These are phyloP conservation scores for Acanthurus leucopareius DNA, from an alignment of 2,797 vertebrate genomes.

Conservation along the genomic window DNA sequence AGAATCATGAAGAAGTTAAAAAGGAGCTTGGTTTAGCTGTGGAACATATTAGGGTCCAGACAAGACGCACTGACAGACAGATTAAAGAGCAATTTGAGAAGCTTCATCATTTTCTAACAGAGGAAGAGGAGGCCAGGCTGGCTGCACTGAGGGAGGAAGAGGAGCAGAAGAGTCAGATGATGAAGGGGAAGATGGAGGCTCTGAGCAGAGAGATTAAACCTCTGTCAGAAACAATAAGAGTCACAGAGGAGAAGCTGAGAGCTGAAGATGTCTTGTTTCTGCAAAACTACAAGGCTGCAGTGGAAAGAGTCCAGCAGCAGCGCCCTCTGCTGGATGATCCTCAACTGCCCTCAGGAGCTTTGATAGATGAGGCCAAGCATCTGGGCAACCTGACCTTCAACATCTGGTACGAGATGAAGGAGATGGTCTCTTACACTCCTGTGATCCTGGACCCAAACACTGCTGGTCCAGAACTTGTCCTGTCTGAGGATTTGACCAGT, in stretches of 20 bases:
- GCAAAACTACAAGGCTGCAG: neutral
- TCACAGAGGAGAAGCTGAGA: constrained; percentile 15
- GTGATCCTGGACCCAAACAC: neutral
- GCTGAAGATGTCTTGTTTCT: constrained; percentile 5
- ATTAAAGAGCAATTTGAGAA: neutral
- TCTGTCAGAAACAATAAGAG: neutral
- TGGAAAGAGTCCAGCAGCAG: neutral
- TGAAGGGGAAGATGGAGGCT: neutral
- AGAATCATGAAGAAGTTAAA: neutral
- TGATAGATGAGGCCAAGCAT: neutral
- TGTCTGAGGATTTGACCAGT: neutral
- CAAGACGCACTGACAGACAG: neutral
- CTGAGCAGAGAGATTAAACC: neutral
- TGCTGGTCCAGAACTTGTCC: neutral
- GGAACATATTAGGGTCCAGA: neutral
- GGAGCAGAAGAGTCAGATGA: neutral
- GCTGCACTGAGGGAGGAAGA: neutral
- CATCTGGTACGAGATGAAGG: constrained; percentile 3
- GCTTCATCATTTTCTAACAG: neutral
- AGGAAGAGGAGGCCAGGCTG: neutral
- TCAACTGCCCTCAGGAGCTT: neutral
- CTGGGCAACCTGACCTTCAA: neutral
- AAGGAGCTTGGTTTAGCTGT: neutral
- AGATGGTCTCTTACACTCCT: neutral
- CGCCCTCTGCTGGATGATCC: neutral